Conservation (phyloP, 2,797 vertebrate genomes). For the Cercopithecus neglectus region DNA sequence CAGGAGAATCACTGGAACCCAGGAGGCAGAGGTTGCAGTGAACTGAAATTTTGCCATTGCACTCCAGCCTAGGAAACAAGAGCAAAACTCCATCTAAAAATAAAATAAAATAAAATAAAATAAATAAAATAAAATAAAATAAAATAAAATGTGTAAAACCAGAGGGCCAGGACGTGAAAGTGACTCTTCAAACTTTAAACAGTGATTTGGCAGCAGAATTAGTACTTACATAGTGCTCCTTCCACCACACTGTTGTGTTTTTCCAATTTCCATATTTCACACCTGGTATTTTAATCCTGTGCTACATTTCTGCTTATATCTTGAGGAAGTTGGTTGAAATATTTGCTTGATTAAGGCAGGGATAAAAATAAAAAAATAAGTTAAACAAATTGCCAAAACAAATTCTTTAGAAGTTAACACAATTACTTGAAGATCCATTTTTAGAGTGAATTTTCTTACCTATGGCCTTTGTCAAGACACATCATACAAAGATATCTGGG, state of each 20-base stretch:
- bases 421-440: neutral
- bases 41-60: too few relatives aligned
- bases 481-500: neutral
- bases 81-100: too few relatives aligned
- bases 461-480: neutral
- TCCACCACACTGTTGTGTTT: neutral
- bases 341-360: neutral
- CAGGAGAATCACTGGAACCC: too few relatives aligned
- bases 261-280: neutral
- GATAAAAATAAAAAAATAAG: neutral
- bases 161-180: neutral
- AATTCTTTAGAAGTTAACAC: neutral
- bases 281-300: neutral
- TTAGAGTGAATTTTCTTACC: neutral
- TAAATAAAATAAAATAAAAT: too few relatives aligned
- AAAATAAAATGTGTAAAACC: neutral
- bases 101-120: too few relatives aligned
- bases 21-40: too few relatives aligned
- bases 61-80: too few relatives aligned
- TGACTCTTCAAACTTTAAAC: neutral
- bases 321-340: neutral
- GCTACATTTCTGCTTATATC: neutral
- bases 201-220: neutral
- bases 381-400: neutral
- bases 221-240: neutral